Evolutionary conservation across 2,888 invertebrate species (phyloP).

Genomic region (Schizaphis graminum): DNA sequence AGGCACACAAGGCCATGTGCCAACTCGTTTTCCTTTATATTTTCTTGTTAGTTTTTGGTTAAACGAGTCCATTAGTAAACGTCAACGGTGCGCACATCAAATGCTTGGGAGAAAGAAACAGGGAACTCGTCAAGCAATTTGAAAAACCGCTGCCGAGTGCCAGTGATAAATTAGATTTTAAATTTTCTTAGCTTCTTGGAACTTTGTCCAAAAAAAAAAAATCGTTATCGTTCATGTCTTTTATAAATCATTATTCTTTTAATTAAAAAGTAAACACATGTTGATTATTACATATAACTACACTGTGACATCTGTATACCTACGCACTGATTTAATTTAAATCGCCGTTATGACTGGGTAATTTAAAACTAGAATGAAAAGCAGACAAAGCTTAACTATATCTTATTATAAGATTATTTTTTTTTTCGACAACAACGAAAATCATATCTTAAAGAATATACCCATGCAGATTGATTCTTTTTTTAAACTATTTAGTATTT

Average conservation of each 20-base stretch:
- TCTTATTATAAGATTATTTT: neutral
- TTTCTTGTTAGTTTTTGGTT: constrained; percentile 65
- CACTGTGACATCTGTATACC: constrained; percentile 44
- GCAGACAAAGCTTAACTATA: constrained; percentile 10
- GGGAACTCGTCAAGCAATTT: constrained; percentile 54
- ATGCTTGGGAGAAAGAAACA: neutral
- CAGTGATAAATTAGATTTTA: constrained; percentile 59
- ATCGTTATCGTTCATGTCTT: constrained; percentile 49
- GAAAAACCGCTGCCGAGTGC: constrained; percentile 55
- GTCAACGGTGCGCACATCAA: constrained; percentile 52
- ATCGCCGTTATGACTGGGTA: constrained; percentile 22
- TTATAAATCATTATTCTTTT: constrained; percentile 63
- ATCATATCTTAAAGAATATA: neutral
- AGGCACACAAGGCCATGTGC: constrained; percentile 7
- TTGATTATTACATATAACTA: constrained; percentile 18
- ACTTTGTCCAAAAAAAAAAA: constrained; percentile 46
- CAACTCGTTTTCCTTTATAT: constrained; percentile 61
- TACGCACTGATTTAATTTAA: constrained; percentile 45
- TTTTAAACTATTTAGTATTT: neutral
- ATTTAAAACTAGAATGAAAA: constrained; percentile 8
- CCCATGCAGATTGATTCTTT: neutral
- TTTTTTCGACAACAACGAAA: neutral
- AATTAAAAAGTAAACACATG: constrained; percentile 59
- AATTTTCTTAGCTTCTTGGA: constrained; percentile 47
- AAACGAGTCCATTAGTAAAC: constrained; percentile 65